These are phyloP conservation scores for Andrena dorsata DNA, from an alignment of 2,888 invertebrate species.

Conservation along the genomic window DNA sequence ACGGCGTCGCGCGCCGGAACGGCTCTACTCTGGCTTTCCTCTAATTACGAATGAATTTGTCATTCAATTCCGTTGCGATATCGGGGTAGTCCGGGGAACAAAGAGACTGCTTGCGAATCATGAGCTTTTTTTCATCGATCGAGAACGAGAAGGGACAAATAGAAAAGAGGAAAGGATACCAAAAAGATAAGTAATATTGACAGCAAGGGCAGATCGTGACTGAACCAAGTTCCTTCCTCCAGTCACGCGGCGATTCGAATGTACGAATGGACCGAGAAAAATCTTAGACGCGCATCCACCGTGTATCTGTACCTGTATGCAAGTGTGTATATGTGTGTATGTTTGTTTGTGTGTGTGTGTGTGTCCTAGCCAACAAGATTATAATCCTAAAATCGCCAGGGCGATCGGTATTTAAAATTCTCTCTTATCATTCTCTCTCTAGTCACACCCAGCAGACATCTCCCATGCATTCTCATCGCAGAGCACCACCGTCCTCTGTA, in stretches of 20 bases:
- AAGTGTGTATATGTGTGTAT: background rate
- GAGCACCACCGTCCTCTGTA: slow-evolving; percentile 58
- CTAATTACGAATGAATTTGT: background rate
- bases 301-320: slow-evolving; percentile 7
- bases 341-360: background rate
- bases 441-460: slow-evolving; percentile 22
- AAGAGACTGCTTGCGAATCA: background rate
- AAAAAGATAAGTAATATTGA: background rate
- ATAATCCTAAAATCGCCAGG: slow-evolving; percentile 56
- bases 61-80: background rate
- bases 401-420: slow-evolving; percentile 58
- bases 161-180: background rate
- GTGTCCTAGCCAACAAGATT: slow-evolving; percentile 59
- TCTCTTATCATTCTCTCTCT: background rate
- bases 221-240: slow-evolving; percentile 73
- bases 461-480: slow-evolving; percentile 51
- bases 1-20: too few species aligned
- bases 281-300: slow-evolving; percentile 51
- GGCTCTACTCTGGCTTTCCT: slow-evolving; percentile 17
- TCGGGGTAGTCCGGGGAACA: too few species aligned
- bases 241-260: slow-evolving; percentile 55
- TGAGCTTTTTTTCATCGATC: too few species aligned
- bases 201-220: slow-evolving; percentile 27
- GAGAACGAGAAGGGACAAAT: background rate
- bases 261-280: slow-evolving; percentile 49